Evolutionary conservation across 2,113 vertebrate species (phyloP), one percentile per base, ranked within the genome.

Genomic region (Pelvicachromis taeniatus): DNA sequence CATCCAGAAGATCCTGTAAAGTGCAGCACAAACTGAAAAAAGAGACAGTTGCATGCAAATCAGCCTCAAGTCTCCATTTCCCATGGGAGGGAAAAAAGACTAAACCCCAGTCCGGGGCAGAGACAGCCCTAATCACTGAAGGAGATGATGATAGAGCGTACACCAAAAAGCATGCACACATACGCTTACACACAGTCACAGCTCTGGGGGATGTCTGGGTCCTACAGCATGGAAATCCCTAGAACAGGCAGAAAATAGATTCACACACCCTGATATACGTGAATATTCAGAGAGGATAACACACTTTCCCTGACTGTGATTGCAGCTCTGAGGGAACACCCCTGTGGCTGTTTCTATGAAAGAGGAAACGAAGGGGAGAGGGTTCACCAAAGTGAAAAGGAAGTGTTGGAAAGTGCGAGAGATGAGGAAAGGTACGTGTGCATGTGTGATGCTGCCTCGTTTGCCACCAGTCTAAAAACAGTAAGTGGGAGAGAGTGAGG

Each of bases 321-420:
- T 61, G 59, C 82, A 82, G 85, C 88, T 88, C 59, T n/a, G 55
- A 91, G 92, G 93, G 87, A 93, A 93, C 87, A 91, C 91, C 93
- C 88, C 77, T 13, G 10, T 83, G 82, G 77, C 81, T 83, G 86
- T 55, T 90, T 87, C 78, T 79, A 55, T 52, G 58, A 83, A 42
- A 70, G 55, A 80, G 26, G 38, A 65, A 59, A 80, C 45, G 40
- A 54, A 78, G 77, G 29, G 85, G 63, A 68, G 73, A 84, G 13
- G 80, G 82, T 88, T 77, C 29, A 53, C 63, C n/a, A 63, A 88
- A 70, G 91, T 91, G 90, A 86, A 89, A 88, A 86, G 78, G 61
- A 88, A 89, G 84, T 83, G 82, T 58, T 68, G 78, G 70, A 59
- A 80, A 77, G 87, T 79, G 88, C 55, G 77, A 85, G 78, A 56